These are phyloP conservation scores for Cinclus cinclus DNA, from an alignment of 2,113 vertebrate species.

Conservation along the genomic window DNA sequence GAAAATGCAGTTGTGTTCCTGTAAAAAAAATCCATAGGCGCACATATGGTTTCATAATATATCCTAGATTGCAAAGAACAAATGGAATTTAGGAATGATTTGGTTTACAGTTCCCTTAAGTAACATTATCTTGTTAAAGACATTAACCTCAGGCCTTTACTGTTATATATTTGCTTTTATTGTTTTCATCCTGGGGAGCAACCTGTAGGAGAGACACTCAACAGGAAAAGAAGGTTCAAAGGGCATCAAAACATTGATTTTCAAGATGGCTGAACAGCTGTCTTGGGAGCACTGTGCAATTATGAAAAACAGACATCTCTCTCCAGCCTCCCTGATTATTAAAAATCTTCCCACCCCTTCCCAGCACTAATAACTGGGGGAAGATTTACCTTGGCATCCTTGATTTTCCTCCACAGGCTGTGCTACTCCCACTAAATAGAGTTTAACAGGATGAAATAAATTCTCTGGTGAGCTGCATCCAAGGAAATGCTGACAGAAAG, in stretches of 20 bases:
- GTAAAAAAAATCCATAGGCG: background rate
- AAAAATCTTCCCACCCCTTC: slow-evolving; percentile 18
- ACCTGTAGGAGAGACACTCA: slow-evolving; percentile 74
- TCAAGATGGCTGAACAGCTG: slow-evolving; percentile 78
- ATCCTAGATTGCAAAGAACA: slow-evolving; percentile 48
- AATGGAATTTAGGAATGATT: slow-evolving; percentile 74
- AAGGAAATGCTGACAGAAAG: background rate
- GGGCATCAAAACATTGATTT: slow-evolving; percentile 84
- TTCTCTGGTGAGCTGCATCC: background rate
- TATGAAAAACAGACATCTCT: slow-evolving; percentile 77
- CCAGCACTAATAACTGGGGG: slow-evolving; percentile 53
- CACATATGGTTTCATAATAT: slow-evolving; percentile 70
- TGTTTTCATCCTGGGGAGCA: slow-evolving; percentile 77
- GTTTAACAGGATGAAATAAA: background rate
- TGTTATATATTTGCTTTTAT: slow-evolving; percentile 78
- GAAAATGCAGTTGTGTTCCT: background rate
- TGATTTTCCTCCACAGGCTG: background rate
- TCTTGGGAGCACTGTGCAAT: slow-evolving; percentile 72
- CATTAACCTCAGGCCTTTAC: slow-evolving; percentile 79
- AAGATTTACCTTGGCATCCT: background rate
- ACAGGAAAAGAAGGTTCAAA: slow-evolving; percentile 73
- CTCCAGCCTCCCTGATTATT: slow-evolving; percentile 52
- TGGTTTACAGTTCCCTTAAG: slow-evolving; percentile 80
- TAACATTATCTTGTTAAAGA: slow-evolving; percentile 81
- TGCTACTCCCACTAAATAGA: background rate